Evolutionary conservation across 2,797 vertebrate species (phyloP), one percentile per base, ranked within the genome.

Genomic region (Argya squamiceps): DNA sequence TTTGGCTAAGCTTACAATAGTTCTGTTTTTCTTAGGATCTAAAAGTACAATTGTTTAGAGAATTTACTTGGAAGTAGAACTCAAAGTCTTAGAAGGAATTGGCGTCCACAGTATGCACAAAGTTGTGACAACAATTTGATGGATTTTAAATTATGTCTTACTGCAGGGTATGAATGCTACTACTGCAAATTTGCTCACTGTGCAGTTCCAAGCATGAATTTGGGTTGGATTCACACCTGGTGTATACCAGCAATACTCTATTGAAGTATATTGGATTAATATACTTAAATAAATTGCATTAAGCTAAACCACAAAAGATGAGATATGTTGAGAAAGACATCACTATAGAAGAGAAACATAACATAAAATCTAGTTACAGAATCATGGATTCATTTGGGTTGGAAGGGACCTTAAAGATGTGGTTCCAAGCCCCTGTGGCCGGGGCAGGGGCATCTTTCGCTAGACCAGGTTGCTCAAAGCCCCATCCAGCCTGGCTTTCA

Each of bases 351-450:
- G 12, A 73, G 17, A 79, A 85, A 56, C 4, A 47, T 41, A 50
- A 55, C 52, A 37, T 41, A 68, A 73, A 77, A 47, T 2, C 12
- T 69, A 41, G 9, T 52, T 34, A 46, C 11, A 46, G 65, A 59
- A 32, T 71, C 39, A 27, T 2, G 6, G n/a, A 17, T 20, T 52
- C 12, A 2, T 64, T 71, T 89, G 50, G 3, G 7, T 52, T 77
- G 44, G n/a, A 78, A 52, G 7, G 12, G 26, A 46, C 11, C 12
- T 64, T 71, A 32, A 70, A 46, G 12, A 34, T 32, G 24, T 27
- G 20, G 18, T 59, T 84, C 12, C 58, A 64, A 6, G 0, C 11
- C 3, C 4, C 3, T 59, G 12, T 4, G 1, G 6, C 13, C 30
- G 7, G 21, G n/a, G 5, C 43, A 69, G 37, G 10, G 9, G 23